These are phyloP conservation scores for Melinaea marsaeus DNA, from an alignment of 2,888 invertebrate genomes.

Conservation along the genomic window DNA sequence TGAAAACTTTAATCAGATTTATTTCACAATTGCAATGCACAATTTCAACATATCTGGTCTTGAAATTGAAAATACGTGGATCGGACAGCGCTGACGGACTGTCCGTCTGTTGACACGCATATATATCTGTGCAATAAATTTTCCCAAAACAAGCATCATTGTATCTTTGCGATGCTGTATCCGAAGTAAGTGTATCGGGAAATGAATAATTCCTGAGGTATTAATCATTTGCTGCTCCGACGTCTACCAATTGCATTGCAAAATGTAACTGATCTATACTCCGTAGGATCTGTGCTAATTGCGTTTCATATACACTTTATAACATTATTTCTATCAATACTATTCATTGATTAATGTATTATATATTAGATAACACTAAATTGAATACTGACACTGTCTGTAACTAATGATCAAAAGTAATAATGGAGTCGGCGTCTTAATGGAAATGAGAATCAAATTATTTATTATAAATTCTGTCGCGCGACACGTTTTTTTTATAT, in stretches of 20 bases:
- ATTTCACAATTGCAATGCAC: no score
- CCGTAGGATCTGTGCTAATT: no score
- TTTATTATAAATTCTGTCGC: neutral
- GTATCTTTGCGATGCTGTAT: conserved; percentile 17
- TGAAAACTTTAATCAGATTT: no score
- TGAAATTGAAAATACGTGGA: conserved; percentile 6
- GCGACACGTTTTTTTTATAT: neutral
- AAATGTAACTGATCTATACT: neutral
- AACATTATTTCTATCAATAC: conserved; percentile 5
- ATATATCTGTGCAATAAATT: conserved; percentile 25
- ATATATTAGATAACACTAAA: conserved; percentile 37
- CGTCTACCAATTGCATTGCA: conserved; percentile 11
- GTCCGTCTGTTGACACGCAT: conserved; percentile 15
- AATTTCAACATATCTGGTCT: no score
- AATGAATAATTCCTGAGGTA: conserved; percentile 23
- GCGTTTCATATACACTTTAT: neutral
- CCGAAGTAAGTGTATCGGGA: conserved; percentile 22
- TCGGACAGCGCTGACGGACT: conserved; percentile 6
- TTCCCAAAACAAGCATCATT: conserved; percentile 23
- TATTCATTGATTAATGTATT: conserved; percentile 40
- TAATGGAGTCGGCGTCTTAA: conserved; percentile 19
- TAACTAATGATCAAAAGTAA: conserved; percentile 44
- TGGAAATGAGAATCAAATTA: conserved; percentile 2
- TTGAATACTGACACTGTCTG: conserved; percentile 45
- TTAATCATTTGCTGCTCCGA: conserved; percentile 18